Evolutionary conservation across 30 jellyfish, hydroid and myxozoan genomes (phyloP).

Genomic region (Turritopsis rubra): DNA sequence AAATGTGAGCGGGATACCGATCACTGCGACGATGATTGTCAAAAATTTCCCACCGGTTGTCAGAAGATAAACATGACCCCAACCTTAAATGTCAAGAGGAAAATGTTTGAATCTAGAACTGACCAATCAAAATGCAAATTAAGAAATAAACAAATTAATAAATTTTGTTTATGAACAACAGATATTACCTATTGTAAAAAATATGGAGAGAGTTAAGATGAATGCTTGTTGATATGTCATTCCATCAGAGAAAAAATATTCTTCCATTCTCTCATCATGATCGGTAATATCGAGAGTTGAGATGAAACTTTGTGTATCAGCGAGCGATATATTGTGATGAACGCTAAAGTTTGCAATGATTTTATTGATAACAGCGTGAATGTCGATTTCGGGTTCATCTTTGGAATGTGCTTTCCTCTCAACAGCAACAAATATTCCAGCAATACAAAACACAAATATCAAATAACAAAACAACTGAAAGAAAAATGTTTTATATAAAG

Average conservation of each 20-base stretch:
- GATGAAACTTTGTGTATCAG: not conserved
- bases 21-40: not conserved
- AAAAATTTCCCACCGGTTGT: constrained; percentile 2
- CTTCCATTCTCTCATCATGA: not conserved
- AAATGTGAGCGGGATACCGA: constrained; percentile 8
- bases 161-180: too few relatives aligned
- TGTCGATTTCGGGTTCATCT: not conserved
- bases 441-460: not conserved
- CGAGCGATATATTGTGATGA: not conserved
- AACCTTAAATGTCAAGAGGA: not conserved
- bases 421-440: not conserved
- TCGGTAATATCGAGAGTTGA: not conserved
- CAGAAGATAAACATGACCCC: not conserved
- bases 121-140: not conserved
- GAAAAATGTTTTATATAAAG: not conserved
- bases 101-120: too few relatives aligned
- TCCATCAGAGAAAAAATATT: not conserved
- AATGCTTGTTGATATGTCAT: constrained; percentile 4
- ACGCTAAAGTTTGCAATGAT: not conserved
- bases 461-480: not conserved
- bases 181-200: constrained; percentile 6
- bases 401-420: not conserved
- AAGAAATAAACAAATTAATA: too few relatives aligned
- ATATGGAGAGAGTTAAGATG: not conserved
- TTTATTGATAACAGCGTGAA: not conserved